These are phyloP conservation scores for Druceiella hillmani DNA, from an alignment of 2,888 invertebrate genomes.

Conservation along the genomic window DNA sequence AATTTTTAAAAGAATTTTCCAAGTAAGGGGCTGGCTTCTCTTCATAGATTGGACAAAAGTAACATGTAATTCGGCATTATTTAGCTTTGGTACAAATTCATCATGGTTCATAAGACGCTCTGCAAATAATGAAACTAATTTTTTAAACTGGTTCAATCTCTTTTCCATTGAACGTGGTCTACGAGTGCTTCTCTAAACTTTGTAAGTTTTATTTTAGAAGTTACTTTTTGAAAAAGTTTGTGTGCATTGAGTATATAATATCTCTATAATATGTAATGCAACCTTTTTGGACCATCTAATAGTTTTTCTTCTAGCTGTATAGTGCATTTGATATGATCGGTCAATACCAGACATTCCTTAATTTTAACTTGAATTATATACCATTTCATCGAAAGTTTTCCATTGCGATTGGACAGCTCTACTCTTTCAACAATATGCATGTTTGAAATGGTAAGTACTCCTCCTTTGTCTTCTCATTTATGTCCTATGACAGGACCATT, in stretches of 20 bases:
- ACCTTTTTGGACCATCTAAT: slow-evolving; percentile 21
- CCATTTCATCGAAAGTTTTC: slow-evolving; percentile 23
- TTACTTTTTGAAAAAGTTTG: slow-evolving; percentile 24
- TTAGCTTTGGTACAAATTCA: neutral
- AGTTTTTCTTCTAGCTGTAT: slow-evolving; percentile 22
- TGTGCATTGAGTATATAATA: slow-evolving; percentile 24
- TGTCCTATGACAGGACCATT: slow-evolving; percentile 20
- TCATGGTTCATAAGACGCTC: neutral
- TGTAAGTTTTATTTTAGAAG: slow-evolving; percentile 22
- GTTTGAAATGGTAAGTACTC: slow-evolving; percentile 23
- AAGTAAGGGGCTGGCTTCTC: no score
- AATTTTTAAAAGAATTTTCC: slow-evolving; percentile 25
- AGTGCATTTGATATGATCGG: slow-evolving; percentile 24
- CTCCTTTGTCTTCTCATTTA: slow-evolving; percentile 23
- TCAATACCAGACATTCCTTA: slow-evolving; percentile 23
- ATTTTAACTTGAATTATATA: slow-evolving; percentile 24
- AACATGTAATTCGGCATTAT: slow-evolving; percentile 23
- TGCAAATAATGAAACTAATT: neutral
- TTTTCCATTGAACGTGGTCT: slow-evolving; percentile 21
- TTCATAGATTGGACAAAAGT: slow-evolving; percentile 21
- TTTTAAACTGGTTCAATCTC: neutral
- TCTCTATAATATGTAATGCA: slow-evolving; percentile 14
- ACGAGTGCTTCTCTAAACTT: slow-evolving; percentile 23
- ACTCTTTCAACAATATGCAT: slow-evolving; percentile 23
- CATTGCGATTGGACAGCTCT: slow-evolving; percentile 22